These are phyloP conservation scores for Schizopygopsis pylzovi DNA, from an alignment of 2,797 vertebrate genomes.

Conservation along the genomic window DNA sequence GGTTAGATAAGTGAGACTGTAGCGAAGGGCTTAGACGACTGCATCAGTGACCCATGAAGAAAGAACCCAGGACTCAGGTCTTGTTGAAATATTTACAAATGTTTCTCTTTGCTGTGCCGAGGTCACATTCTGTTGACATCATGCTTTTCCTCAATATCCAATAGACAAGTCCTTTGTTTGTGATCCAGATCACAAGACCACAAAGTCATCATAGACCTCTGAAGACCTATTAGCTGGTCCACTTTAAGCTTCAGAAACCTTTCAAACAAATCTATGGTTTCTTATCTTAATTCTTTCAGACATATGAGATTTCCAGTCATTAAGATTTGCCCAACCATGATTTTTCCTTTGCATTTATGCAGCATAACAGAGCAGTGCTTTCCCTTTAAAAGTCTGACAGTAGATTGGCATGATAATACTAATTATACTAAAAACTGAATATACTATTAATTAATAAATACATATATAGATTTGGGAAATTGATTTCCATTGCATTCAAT, in stretches of 20 bases:
- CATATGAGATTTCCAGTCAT: background rate
- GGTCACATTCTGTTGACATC: conserved; percentile 50
- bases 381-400: background rate
- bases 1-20: background rate
- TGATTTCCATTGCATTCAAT: background rate
- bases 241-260: background rate
- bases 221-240: background rate
- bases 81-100: conserved; percentile 36
- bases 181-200: background rate
- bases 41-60: background rate
- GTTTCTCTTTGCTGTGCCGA: conserved; percentile 23
- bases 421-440: background rate
- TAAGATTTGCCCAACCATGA: background rate
- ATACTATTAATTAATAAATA: background rate
- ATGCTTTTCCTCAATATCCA: conserved; percentile 1
- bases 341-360: background rate
- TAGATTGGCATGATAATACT: background rate
- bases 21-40: background rate
- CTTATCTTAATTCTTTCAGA: background rate
- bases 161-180: conserved; percentile 4
- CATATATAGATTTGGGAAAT: background rate
- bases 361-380: background rate
- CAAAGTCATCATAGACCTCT: background rate
- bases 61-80: background rate
- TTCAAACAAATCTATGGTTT: background rate